Evolutionary conservation across 2,113 vertebrate genomes (phyloP).

Genomic region (Marcusenius ussheri): DNA sequence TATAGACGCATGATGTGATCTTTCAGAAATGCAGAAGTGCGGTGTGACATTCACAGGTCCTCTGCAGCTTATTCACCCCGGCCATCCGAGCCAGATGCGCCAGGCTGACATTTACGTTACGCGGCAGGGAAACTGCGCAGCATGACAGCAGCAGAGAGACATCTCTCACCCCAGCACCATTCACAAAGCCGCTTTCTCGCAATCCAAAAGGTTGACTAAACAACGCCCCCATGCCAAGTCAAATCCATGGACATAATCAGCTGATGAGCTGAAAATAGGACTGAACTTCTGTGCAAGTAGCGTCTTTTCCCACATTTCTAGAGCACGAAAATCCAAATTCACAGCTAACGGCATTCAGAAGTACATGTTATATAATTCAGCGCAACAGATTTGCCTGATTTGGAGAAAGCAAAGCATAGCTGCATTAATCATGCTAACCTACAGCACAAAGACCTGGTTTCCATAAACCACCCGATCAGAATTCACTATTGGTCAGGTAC

Average conservation of each 20-base stretch:
- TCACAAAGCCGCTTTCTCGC: neutral
- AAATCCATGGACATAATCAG: neutral
- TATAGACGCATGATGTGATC: neutral
- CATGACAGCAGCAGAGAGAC: constrained; percentile 23
- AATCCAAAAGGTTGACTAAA: neutral
- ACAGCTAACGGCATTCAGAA: neutral
- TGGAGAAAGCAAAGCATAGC: neutral
- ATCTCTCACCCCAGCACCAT: constrained; percentile 30
- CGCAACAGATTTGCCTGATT: neutral
- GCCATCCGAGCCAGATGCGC: constrained; percentile 16
- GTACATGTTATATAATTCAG: neutral
- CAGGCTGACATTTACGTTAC: constrained; percentile 32
- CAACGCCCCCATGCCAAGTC: neutral
- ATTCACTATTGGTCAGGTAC: neutral
- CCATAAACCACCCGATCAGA: neutral
- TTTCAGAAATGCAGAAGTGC: constrained; percentile 1
- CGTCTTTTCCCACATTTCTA: neutral
- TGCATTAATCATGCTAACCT: neutral
- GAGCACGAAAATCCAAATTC: neutral
- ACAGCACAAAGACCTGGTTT: neutral
- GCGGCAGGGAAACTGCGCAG: constrained; percentile 22
- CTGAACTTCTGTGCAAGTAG: neutral
- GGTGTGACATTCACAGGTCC: neutral
- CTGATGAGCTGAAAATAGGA: neutral
- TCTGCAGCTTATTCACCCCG: neutral